Conservation (phyloP, 2,113 vertebrate genomes). For the Perca flavescens region DNA sequence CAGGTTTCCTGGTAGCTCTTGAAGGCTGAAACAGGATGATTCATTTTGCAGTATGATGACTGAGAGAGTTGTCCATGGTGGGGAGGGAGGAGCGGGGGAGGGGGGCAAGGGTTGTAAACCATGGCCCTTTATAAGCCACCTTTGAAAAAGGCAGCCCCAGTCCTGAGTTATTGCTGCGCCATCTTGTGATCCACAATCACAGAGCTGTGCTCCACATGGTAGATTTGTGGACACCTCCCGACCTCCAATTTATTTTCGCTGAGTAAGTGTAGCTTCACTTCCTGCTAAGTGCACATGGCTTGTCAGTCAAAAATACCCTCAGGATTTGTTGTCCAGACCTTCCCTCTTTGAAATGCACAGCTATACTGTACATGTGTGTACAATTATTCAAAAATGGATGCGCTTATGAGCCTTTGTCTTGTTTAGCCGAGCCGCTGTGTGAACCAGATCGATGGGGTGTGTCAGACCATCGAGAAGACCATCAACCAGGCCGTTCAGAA, state of each 20-base stretch:
- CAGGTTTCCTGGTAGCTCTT: slow-evolving; percentile 8
- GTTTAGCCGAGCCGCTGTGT: slow-evolving; percentile 83
- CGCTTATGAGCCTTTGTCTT: slow-evolving; percentile 21
- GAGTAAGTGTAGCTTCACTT: slow-evolving; percentile 47
- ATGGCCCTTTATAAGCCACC: slow-evolving; percentile 38
- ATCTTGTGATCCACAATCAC: slow-evolving; percentile 60
- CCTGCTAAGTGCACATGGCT: slow-evolving; percentile 43
- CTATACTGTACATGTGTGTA: background rate
- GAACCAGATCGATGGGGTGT: slow-evolving; percentile 86
- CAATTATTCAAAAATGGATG: background rate
- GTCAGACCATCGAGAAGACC: slow-evolving; percentile 87
- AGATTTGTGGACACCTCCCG: slow-evolving; percentile 53
- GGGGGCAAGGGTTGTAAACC: slow-evolving; percentile 50
- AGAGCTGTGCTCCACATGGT: slow-evolving; percentile 18
- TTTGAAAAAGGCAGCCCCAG: slow-evolving; percentile 44
- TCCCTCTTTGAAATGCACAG: background rate
- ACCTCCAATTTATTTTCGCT: slow-evolving; percentile 54
- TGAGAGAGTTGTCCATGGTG: slow-evolving; percentile 28
- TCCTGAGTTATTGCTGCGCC: slow-evolving; percentile 57
- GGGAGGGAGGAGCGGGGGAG: background rate
- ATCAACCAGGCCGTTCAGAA: slow-evolving; percentile 88
- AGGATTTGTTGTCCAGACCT: slow-evolving; percentile 27
- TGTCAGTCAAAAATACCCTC: slow-evolving; percentile 45
- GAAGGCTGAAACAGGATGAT: slow-evolving; percentile 42
- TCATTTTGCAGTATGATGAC: slow-evolving; percentile 37